phyloP scores from a whole-genome alignment of 2,888 invertebrate genomes.

The Dasysyrphus tricinctus region DNA sequence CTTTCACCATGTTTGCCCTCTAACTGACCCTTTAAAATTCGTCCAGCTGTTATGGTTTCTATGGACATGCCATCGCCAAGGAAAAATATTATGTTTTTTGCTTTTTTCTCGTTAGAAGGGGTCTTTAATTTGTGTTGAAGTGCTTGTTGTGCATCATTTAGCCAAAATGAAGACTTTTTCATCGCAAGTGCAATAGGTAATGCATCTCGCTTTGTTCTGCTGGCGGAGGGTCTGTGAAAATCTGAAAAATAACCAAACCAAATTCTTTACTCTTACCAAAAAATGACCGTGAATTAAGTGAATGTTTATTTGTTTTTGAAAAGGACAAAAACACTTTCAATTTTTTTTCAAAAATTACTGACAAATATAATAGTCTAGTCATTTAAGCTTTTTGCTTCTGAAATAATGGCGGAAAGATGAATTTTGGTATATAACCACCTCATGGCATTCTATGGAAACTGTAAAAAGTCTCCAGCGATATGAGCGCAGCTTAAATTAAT shows the following conservation, averaged over 20 bases:
- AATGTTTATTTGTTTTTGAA: too few relatives aligned
- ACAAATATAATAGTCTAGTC: too few relatives aligned
- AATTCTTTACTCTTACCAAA: not conserved
- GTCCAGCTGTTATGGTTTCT: conserved; percentile 87
- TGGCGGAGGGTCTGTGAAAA: not conserved
- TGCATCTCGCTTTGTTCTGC: conserved; percentile 37
- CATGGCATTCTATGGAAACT: too few relatives aligned
- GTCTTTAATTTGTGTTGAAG: conserved; percentile 79
- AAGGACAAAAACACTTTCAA: too few relatives aligned
- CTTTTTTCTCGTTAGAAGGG: conserved; percentile 81
- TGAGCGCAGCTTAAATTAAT: too few relatives aligned
- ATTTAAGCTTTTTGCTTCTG: too few relatives aligned
- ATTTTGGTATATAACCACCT: too few relatives aligned
- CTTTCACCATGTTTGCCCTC: conserved; percentile 86
- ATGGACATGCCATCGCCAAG: conserved; percentile 88
- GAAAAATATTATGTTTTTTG: conserved; percentile 80
- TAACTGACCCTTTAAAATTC: conserved; percentile 87
- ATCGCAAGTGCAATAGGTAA: conserved; percentile 32
- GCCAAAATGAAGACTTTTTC: conserved; percentile 77
- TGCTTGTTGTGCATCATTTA: conserved; percentile 78
- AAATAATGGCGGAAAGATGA: too few relatives aligned
- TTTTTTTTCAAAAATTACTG: too few relatives aligned
- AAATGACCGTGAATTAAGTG: too few relatives aligned
- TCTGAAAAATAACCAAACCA: not conserved
- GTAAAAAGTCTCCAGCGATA: too few relatives aligned